Percentiles rank a stretch among this genome's conserved stretches.
Conservation (phyloP, 2,797 vertebrate genomes). For the Lagocephalus sceleratus region DNA sequence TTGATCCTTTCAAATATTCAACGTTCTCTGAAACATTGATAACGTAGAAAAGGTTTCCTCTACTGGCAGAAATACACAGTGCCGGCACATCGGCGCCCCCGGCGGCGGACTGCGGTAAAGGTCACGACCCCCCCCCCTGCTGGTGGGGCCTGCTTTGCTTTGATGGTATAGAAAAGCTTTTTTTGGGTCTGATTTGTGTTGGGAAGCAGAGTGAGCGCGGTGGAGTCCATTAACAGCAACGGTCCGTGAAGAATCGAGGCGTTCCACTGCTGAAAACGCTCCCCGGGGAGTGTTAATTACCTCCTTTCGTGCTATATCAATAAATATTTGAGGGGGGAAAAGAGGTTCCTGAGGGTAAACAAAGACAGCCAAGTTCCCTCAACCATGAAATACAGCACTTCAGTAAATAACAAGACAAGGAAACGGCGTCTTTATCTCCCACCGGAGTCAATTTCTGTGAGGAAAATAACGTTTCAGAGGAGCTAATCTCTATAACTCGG, state of each 20-base stretch:
- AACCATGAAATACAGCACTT: slow-evolving; percentile 19
- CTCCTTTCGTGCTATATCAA: slow-evolving; percentile 46
- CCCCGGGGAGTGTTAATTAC: slow-evolving; percentile 60
- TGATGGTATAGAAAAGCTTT: too few relatives aligned
- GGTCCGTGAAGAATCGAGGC: slow-evolving; percentile 30
- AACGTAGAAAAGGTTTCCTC: slow-evolving; percentile 27
- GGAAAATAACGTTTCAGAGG: not conserved
- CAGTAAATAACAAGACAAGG: slow-evolving; percentile 23
- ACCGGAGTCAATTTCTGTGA: not conserved
- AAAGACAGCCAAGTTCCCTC: slow-evolving; percentile 23
- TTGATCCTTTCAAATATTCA: slow-evolving; percentile 59
- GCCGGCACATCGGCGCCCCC: not conserved
- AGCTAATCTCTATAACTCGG: not conserved
- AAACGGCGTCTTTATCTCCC: not conserved
- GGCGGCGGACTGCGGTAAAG: not conserved
- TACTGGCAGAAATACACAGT: not conserved
- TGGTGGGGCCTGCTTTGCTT: too few relatives aligned
- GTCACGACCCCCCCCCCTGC: not conserved
- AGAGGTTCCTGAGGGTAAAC: slow-evolving; percentile 47
- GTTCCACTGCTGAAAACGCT: slow-evolving; percentile 21
- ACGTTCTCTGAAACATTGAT: slow-evolving; percentile 57
- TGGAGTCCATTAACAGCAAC: slow-evolving; percentile 18
- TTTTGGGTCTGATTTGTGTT: too few relatives aligned
- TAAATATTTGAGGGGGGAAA: slow-evolving; percentile 52
- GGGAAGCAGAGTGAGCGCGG: not conserved